Evolutionary conservation across 2,797 vertebrate genomes (phyloP).

Genomic region (Heterohyrax brucei): DNA sequence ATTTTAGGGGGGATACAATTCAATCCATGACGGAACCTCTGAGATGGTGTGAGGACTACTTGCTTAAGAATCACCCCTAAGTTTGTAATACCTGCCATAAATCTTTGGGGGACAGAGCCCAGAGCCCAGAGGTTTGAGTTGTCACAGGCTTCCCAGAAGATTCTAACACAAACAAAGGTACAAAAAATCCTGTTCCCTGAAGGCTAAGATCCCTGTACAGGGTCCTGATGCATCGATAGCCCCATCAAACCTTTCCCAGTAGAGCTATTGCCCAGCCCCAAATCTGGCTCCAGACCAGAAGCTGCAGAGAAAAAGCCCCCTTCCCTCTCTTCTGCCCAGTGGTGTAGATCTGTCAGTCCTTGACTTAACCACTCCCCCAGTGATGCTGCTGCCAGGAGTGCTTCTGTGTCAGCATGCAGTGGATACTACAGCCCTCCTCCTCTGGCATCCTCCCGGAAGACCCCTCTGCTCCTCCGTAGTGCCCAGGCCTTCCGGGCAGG

Average conservation of each 20-base stretch:
- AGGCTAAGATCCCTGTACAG: not conserved
- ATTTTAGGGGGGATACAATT: too few species aligned
- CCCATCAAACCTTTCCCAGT: not conserved
- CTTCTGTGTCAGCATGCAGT: too few species aligned
- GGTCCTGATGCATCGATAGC: not conserved
- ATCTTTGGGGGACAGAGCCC: not conserved
- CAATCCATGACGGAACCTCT: too few species aligned
- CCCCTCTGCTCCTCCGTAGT: not conserved
- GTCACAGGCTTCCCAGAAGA: not conserved
- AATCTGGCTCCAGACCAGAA: not conserved
- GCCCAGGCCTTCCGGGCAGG: not conserved
- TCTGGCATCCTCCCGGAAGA: not conserved
- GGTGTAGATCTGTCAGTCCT: not conserved
- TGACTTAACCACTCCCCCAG: not conserved
- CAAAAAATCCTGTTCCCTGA: not conserved
- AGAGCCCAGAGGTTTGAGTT: not conserved
- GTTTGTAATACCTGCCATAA: not conserved
- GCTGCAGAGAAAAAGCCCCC: not conserved
- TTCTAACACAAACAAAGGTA: not conserved
- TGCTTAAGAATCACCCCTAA: not conserved
- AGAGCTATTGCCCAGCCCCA: not conserved
- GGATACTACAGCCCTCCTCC: not conserved
- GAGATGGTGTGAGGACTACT: not conserved
- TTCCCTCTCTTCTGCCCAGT: fast-evolving
- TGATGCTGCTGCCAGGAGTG: not conserved